Evolutionary conservation across 53 echinoderm and acorn worm genomes (phyloP).

Genomic region (Mesocentrotus franciscanus): DNA sequence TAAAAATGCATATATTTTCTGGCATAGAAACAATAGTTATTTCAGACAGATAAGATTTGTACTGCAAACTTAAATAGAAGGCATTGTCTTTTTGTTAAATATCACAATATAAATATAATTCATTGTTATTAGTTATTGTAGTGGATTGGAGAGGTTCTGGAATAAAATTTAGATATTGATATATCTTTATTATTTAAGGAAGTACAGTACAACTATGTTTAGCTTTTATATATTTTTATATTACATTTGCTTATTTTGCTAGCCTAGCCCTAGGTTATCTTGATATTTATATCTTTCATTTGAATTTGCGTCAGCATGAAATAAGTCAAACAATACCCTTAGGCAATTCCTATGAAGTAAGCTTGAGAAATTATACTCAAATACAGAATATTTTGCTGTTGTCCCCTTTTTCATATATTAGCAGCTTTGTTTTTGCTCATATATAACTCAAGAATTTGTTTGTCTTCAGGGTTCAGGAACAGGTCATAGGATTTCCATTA

Average conservation of each 20-base stretch:
- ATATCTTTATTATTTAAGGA: too few species aligned
- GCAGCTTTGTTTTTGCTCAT: neutral
- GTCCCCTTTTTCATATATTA: neutral
- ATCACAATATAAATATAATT: too few species aligned
- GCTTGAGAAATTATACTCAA: neutral
- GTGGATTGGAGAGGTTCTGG: too few species aligned
- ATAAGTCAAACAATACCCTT: neutral
- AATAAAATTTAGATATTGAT: too few species aligned
- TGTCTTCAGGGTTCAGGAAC: neutral
- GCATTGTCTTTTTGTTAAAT: too few species aligned
- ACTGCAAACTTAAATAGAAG: too few species aligned
- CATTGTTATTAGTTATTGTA: too few species aligned
- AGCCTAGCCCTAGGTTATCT: neutral
- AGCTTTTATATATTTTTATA: neutral
- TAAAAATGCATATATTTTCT: too few species aligned
- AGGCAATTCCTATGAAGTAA: neutral
- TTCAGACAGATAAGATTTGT: too few species aligned
- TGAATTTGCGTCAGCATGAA: neutral
- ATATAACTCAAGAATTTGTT: constrained; percentile 5
- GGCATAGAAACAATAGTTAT: too few species aligned
- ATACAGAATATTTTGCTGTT: neutral
- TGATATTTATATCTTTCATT: neutral
- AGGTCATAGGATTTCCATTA: neutral
- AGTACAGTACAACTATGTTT: too few species aligned
- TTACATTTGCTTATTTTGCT: neutral